A percentile compares a stretch with the other conserved stretches of the same genome.
phyloP scores from a whole-genome alignment of 2,888 invertebrate species.

The Xylophagus ater region DNA sequence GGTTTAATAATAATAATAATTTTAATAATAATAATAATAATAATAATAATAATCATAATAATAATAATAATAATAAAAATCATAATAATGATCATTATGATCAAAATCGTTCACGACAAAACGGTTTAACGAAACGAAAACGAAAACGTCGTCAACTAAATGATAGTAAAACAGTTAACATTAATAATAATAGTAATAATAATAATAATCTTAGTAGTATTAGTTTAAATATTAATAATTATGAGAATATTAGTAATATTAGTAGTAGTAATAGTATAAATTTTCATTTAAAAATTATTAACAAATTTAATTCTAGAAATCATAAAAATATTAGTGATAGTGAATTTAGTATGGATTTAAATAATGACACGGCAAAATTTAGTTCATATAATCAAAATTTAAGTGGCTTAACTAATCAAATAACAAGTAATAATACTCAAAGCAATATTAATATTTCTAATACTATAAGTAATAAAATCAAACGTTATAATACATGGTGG shows the following conservation, averaged over 20 bases:
- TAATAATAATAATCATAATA: no score
- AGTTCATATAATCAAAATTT: conserved; percentile 26
- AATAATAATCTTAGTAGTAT: conserved; percentile 18
- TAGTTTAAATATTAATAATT: conserved; percentile 8
- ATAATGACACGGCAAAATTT: conserved; percentile 11
- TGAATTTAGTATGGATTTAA: conserved; percentile 11
- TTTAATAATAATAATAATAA: not conserved
- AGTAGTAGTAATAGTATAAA: conserved; percentile 21
- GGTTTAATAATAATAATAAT: not conserved
- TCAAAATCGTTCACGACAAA: not conserved
- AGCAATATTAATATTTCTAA: conserved; percentile 15
- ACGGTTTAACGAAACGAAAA: conserved; percentile 3
- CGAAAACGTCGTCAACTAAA: conserved; percentile 14
- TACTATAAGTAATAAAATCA: conserved; percentile 10
- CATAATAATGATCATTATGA: no score
- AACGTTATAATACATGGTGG: conserved; percentile 20
- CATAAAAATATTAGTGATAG: conserved; percentile 4
- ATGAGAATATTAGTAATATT: conserved; percentile 17
- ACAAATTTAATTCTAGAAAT: conserved; percentile 5
- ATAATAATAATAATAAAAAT: no score
- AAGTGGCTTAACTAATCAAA: conserved; percentile 26
- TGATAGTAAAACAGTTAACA: conserved; percentile 18
- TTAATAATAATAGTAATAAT: conserved; percentile 16
- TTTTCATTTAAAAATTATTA: conserved; percentile 1
- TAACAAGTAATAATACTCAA: conserved; percentile 16